Base-by-base conservation (phyloP, 2,888 invertebrate genomes). In the Alentia gelatinosa region DNA sequence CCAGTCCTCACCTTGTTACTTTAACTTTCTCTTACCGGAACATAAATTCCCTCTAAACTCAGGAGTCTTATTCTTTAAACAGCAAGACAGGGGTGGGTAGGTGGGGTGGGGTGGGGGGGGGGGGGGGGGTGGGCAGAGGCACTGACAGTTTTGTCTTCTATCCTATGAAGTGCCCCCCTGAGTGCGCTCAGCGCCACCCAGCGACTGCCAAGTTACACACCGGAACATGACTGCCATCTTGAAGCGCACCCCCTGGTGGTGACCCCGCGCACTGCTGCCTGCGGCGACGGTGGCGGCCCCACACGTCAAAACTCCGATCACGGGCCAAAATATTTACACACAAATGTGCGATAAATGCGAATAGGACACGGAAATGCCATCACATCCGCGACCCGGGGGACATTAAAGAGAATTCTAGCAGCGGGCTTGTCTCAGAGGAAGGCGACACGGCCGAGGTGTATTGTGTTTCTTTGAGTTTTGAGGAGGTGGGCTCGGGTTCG, bases 251-350 rank as follows among this genome's bases (percentile, higher is more conserved):
- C 68, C 30, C 12, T 12, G 30, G 68, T 4, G 30, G 30, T 30
- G 68, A 68, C 68, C 68, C 26, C 26, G 12, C n/a, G 26, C 30
- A 12, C 68, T 3, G 68, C 26, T 26, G 30, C 68, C 30, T 12
- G 30, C 68, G 63, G 4, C 68, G n/a, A 26, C 68, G 63, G 4
- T 30, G n/a, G 12, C 26, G 26, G 30, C 68, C 12, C 68, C 68
- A 68, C 5, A 26, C 30, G 30, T 30, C 68, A 30, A n/a, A 68
- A 68, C 26, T 30, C 68, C 30, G 30, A 30, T 19, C 68, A 68
- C 68, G 68, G 47, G n/a, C 68, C 68, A 68, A 68, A 68, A 68
- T 68, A 68, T 68, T 68, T 68, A 30, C 68, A 68, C 68, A 68
- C 68, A 68, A 68, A 9, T 68, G 68, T 68, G 68, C n/a, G 68